Evolutionary conservation across 2,888 invertebrate species (phyloP).

Genomic region (Hofmannophila pseudospretella): DNA sequence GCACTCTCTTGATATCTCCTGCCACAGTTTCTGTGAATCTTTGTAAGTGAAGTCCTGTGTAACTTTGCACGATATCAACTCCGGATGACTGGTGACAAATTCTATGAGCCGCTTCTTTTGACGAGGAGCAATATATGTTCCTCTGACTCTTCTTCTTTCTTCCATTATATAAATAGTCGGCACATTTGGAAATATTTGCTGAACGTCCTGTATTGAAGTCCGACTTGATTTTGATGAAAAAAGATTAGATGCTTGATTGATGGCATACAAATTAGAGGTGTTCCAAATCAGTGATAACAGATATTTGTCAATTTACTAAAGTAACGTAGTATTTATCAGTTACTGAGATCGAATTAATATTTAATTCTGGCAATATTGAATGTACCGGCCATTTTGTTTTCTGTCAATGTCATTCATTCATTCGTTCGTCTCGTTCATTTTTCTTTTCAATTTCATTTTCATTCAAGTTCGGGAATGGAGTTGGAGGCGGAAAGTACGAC

Average conservation of each 20-base stretch:
- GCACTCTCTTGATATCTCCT: constrained; percentile 53
- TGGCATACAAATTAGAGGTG: too few species aligned
- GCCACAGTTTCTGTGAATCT: constrained; percentile 58
- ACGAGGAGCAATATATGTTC: constrained; percentile 43
- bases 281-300: too few species aligned
- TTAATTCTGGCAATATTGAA: neutral
- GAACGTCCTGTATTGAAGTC: too few species aligned
- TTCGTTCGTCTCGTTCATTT: neutral
- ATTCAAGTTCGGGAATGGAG: constrained; percentile 18
- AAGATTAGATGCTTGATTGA: too few species aligned
- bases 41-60: constrained; percentile 48
- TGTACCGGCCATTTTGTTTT: constrained; percentile 6
- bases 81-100: constrained; percentile 53
- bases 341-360: too few species aligned
- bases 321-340: too few species aligned
- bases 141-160: constrained; percentile 41
- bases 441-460: constrained; percentile 9
- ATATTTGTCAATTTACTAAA: too few species aligned
- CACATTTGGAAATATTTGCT: too few species aligned
- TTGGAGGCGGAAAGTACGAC: constrained; percentile 17
- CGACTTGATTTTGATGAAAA: too few species aligned
- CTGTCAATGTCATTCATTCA: neutral
- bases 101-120: constrained; percentile 64
- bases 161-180: constrained; percentile 38
- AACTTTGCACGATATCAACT: constrained; percentile 50